Conservation (phyloP, 64 coral and sea anemone genomes). For the Exaiptasia diaphana region DNA sequence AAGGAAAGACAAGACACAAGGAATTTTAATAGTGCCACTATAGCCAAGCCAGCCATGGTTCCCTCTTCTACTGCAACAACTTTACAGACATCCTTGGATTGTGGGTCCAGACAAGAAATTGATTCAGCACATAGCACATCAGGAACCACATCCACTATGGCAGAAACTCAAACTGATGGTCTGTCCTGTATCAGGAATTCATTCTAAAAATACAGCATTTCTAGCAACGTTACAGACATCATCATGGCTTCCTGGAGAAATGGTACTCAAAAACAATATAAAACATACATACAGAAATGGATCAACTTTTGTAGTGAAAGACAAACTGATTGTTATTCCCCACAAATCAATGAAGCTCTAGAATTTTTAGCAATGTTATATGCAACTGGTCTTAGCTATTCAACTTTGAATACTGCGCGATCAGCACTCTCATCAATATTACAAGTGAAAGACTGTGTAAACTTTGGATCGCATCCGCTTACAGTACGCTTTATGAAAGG, state of each 20-base stretch:
- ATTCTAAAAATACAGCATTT: slow-evolving; percentile 40
- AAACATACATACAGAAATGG: slow-evolving; percentile 39
- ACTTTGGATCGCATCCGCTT: slow-evolving; percentile 35
- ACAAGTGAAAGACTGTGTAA: slow-evolving; percentile 4
- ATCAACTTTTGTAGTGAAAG: slow-evolving; percentile 34
- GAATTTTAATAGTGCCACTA: slow-evolving; percentile 54
- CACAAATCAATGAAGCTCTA: slow-evolving; percentile 35
- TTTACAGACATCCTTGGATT: slow-evolving; percentile 42
- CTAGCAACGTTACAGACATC: slow-evolving; percentile 25
- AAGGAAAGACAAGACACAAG: slow-evolving; percentile 27
- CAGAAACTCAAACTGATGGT: slow-evolving; percentile 43
- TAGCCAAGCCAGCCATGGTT: slow-evolving; percentile 68
- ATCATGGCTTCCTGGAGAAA: slow-evolving; percentile 22
- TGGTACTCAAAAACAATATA: slow-evolving; percentile 42
- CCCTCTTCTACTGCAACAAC: slow-evolving; percentile 25
- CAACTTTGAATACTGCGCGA: slow-evolving; percentile 20
- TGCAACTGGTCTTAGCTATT: slow-evolving; percentile 16
- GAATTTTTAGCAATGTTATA: not conserved
- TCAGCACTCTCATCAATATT: slow-evolving; percentile 57
- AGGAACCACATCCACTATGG: slow-evolving; percentile 45
- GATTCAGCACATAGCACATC: slow-evolving; percentile 18
- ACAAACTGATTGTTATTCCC: slow-evolving; percentile 26
- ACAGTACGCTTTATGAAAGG: slow-evolving; percentile 56
- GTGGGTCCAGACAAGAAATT: slow-evolving; percentile 15
- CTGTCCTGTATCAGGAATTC: slow-evolving; percentile 53